These are phyloP conservation scores for Helicoverpa assulta DNA, from an alignment of 2,888 invertebrate species.

Conservation along the genomic window DNA sequence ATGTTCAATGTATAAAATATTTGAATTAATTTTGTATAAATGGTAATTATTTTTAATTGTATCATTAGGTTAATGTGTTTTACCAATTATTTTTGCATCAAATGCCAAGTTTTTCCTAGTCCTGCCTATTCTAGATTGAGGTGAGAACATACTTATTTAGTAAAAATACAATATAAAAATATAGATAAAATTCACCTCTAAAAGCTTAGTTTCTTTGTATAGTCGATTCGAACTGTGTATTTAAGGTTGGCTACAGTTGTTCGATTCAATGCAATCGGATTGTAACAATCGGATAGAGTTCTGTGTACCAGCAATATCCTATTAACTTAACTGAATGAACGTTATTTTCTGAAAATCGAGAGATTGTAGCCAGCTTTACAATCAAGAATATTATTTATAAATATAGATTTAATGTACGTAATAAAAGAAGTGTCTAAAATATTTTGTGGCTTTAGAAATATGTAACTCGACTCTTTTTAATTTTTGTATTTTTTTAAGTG, in stretches of 20 bases:
- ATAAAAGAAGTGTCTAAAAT: constrained; percentile 6
- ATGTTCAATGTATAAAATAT: constrained; percentile 2
- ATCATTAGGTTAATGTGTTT: constrained; percentile 25
- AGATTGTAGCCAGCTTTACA: constrained; percentile 4
- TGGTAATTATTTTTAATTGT: constrained; percentile 21
- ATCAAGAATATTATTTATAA: not conserved
- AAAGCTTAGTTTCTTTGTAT: constrained; percentile 4
- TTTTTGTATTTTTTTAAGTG: constrained; percentile 55
- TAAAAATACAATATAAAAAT: constrained; percentile 38
- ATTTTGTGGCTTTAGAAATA: constrained; percentile 14
- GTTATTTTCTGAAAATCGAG: constrained; percentile 4
- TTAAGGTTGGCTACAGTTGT: not conserved
- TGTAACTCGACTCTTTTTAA: constrained; percentile 26
- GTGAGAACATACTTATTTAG: constrained; percentile 22
- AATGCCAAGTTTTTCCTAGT: constrained; percentile 57
- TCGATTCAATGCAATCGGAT: constrained; percentile 22
- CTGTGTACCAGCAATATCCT: constrained; percentile 13
- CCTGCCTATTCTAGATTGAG: constrained; percentile 45
- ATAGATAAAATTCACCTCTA: constrained; percentile 1
- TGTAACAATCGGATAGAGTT: constrained; percentile 18
- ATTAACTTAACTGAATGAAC: constrained; percentile 13
- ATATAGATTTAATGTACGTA: not conserved
- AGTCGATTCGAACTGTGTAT: not conserved
- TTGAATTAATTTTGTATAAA: constrained; percentile 28
- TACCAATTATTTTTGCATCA: constrained; percentile 39